Base-by-base conservation (phyloP, 2,113 vertebrate genomes). In the Austrofundulus limnaeus region DNA sequence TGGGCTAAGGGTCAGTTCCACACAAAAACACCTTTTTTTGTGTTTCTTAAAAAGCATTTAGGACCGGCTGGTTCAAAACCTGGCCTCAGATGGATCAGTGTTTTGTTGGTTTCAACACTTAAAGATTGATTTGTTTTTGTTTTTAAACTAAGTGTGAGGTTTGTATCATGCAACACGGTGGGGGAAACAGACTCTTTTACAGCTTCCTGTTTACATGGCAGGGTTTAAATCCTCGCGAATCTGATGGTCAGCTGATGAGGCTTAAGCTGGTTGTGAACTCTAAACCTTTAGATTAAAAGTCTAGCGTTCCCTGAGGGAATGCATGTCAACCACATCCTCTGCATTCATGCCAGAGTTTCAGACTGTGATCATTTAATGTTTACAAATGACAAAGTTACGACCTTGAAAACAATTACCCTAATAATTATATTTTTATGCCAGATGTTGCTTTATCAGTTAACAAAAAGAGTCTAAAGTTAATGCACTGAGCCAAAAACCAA, bases 141-240 rank as follows among this genome's bases (percentile, higher is more conserved):
- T 48, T 11, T 20, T 16, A 12, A 14, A 43, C 15, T 31, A 17
- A 21, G n/a, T 39, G 15, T 55, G 16, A 46, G 13, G n/a, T 56
- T n/a, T 16, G 51, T 47, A 48, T 48, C 25, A 38, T 42, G 56
- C 9, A 34, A 28, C 28, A 28, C 7, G 48, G 34, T 58, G 17
- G 25, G 25, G 34, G 38, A 45, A 56, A 48, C 48, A 34, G 34
- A 23, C 70, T 64, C 37, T 56, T 37, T 42, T 43, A 7, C 34
- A 45, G 39, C 41, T 57, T 73, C 49, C 43, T 82, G 63, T 82
- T 80, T 78, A 74, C 71, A 66, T 58, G 66, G 13, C 42, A 21
- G 53, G 25, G 12, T 70, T 70, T 66, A 75, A 70, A 72, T 64
- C 69, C 70, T 45, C 28, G 39, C 61, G 69, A 48, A 61, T 71